Percentiles rank a stretch among this genome's conserved stretches.
phyloP scores from a whole-genome alignment of 2,113 vertebrate species.

The Gila orcuttii region DNA sequence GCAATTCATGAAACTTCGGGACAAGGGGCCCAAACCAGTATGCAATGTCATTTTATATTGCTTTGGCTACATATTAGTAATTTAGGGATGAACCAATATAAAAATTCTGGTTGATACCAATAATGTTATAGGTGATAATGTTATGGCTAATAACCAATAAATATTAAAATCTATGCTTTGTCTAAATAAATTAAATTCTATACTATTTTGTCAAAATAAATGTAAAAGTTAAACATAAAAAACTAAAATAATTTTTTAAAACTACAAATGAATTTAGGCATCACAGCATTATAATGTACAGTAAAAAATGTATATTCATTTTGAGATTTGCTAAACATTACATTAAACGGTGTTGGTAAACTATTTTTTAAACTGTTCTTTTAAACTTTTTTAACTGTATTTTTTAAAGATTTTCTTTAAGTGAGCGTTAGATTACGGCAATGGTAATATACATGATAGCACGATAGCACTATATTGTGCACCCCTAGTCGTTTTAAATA shows the following conservation, averaged over 20 bases:
- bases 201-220: background rate
- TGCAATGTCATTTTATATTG: background rate
- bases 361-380: no score
- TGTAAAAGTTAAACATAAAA: background rate
- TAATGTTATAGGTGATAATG: background rate
- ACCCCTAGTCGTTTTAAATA: no score
- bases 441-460: background rate
- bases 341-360: background rate
- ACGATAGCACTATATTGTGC: no score
- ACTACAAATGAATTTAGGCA: background rate
- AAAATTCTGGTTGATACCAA: background rate
- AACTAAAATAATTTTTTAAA: background rate
- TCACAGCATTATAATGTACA: background rate
- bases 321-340: background rate
- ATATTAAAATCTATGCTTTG: background rate
- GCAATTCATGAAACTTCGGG: background rate
- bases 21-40: background rate
- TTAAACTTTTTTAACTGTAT: no score
- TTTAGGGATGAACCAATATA: background rate
- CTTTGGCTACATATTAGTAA: background rate
- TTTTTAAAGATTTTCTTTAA: background rate
- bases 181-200: background rate
- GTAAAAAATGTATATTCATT: background rate
- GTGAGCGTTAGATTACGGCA: background rate
- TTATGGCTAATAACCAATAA: background rate